Conservation (phyloP, 2,797 vertebrate genomes). For the Nannoperca australis region DNA sequence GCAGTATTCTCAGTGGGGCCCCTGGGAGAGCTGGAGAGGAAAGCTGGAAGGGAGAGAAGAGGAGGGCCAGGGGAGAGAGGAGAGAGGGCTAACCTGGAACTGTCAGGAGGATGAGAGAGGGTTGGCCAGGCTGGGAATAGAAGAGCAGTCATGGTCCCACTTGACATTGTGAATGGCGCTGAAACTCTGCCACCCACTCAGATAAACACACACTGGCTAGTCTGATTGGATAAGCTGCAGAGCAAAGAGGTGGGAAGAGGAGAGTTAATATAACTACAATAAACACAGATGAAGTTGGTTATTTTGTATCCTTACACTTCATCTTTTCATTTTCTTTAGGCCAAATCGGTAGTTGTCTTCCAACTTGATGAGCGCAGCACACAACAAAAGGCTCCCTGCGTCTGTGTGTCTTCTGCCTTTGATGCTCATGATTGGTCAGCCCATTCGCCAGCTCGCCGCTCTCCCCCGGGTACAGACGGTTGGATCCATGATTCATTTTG, state of each 20-base stretch:
- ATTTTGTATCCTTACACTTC: slow-evolving; percentile 55
- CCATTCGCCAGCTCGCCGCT: slow-evolving; percentile 74
- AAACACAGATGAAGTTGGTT: slow-evolving; percentile 55
- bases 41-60: slow-evolving; percentile 76
- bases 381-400: slow-evolving; percentile 76
- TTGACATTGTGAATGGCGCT: slow-evolving; percentile 69
- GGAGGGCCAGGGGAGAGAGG: slow-evolving; percentile 66
- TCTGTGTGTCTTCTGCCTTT: slow-evolving; percentile 75
- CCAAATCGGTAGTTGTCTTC: slow-evolving; percentile 72
- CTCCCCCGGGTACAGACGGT: slow-evolving; percentile 80
- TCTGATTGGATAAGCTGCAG: slow-evolving; percentile 51
- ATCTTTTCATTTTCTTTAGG: slow-evolving; percentile 69
- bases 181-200: slow-evolving; percentile 66
- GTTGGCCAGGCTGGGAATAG: slow-evolving; percentile 76
- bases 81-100: slow-evolving; percentile 87
- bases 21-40: slow-evolving; percentile 78
- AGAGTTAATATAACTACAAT: slow-evolving; percentile 35
- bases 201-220: slow-evolving; percentile 55
- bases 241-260: slow-evolving; percentile 21
- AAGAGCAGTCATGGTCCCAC: slow-evolving; percentile 69
- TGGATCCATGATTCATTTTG: slow-evolving; percentile 87
- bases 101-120: slow-evolving; percentile 85
- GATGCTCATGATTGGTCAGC: slow-evolving; percentile 85
- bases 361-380: slow-evolving; percentile 70
- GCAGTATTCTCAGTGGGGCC: slow-evolving; percentile 83